phyloP scores from a whole-genome alignment of 2,888 invertebrate genomes.

The Cryptophagus acutangulus region DNA sequence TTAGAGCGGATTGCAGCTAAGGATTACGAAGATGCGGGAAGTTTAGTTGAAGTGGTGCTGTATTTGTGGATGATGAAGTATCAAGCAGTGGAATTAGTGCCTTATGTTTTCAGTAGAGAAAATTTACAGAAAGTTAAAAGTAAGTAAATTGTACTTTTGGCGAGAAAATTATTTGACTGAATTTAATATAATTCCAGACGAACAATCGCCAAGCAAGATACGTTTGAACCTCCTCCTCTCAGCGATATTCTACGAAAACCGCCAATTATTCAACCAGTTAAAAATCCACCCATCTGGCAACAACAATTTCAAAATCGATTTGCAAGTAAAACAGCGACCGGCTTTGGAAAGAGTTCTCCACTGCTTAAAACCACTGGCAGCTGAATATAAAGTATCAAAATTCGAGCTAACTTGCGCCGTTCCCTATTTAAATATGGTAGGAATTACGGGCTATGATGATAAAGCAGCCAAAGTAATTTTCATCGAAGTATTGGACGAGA shows the following conservation, averaged over 20 bases:
- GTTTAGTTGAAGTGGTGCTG: conserved; percentile 40
- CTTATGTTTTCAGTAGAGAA: conserved; percentile 30
- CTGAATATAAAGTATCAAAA: conserved; percentile 31
- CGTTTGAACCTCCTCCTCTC: conserved; percentile 44
- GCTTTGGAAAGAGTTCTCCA: conserved; percentile 33
- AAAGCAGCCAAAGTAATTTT: conserved; percentile 40
- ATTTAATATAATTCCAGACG: conserved; percentile 27
- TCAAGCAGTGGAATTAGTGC: conserved; percentile 37
- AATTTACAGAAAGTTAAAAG: conserved; percentile 24
- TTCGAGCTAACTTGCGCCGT: conserved; percentile 37
- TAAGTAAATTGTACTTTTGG: conserved; percentile 12
- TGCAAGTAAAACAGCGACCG: conserved; percentile 39
- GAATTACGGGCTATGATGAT: conserved; percentile 41
- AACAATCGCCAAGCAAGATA: conserved; percentile 25
- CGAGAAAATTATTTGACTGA: neutral
- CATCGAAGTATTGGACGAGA: conserved; percentile 48
- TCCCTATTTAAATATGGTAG: conserved; percentile 43
- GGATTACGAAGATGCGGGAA: conserved; percentile 32
- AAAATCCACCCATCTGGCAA: conserved; percentile 25
- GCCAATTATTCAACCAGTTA: conserved; percentile 35
- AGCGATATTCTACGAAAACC: conserved; percentile 44
- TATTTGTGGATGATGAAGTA: conserved; percentile 47
- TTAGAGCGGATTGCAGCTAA: conserved; percentile 29
- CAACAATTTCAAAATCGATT: conserved; percentile 25
- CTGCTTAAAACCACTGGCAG: conserved; percentile 29